phyloP scores from a whole-genome alignment of 2,797 vertebrate genomes.

The Dryobates pubescens region DNA sequence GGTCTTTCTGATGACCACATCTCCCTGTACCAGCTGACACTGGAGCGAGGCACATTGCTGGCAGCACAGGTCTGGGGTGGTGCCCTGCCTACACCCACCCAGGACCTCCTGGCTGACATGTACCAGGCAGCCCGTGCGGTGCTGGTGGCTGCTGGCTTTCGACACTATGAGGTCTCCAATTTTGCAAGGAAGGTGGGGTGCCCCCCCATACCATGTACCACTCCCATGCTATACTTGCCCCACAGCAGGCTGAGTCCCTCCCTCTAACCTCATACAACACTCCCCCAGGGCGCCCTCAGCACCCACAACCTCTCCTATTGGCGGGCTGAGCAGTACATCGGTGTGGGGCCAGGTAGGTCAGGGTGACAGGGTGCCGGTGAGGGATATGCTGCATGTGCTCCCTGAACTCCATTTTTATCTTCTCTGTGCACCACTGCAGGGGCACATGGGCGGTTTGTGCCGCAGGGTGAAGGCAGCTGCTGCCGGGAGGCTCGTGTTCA shows the following conservation, averaged over 20 bases:
- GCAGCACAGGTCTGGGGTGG: conserved; percentile 82
- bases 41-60: conserved; percentile 89
- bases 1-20: conserved; percentile 80
- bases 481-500: conserved; percentile 89
- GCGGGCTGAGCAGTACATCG: conserved; percentile 89
- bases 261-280: accelerated
- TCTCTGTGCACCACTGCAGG: conserved; percentile 66
- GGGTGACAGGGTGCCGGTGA: accelerated
- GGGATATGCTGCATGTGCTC: accelerated
- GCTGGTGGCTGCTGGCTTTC: conserved; percentile 80
- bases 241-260: too few species aligned
- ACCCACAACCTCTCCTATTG: conserved; percentile 92
- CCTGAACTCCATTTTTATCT: accelerated
- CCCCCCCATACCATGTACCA: accelerated
- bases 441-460: conserved; percentile 88
- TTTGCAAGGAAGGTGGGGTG: conserved; percentile 88
- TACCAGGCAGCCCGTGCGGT: conserved; percentile 79
- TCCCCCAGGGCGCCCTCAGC: conserved; percentile 85
- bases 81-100: conserved; percentile 68
- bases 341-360: conserved; percentile 89
- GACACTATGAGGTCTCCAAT: conserved; percentile 96
- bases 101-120: conserved; percentile 86
- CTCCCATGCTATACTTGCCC: not conserved
- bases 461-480: conserved; percentile 60
- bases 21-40: conserved; percentile 92